phyloP scores from a whole-genome alignment of 2,888 invertebrate species.

The Drosophila prostipennis region DNA sequence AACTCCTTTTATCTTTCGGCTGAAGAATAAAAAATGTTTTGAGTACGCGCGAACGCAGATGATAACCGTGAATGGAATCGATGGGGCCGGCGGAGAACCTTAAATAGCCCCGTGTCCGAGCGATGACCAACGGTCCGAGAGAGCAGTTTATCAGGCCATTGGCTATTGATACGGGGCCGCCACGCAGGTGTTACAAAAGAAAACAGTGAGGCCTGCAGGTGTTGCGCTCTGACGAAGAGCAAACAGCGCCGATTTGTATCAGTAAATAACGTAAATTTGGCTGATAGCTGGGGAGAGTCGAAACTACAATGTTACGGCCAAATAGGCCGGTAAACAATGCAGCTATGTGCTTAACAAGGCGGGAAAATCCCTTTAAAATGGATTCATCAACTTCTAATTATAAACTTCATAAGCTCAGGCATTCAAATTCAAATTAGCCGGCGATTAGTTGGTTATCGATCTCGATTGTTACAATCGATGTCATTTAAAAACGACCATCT shows the following conservation, averaged over 20 bases:
- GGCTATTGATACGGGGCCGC: constrained; percentile 49
- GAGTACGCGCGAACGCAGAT: constrained; percentile 30
- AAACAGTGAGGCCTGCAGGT: constrained; percentile 48
- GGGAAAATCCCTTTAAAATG: not conserved
- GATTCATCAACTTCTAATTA: not conserved
- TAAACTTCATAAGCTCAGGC: not conserved
- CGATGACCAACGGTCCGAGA: constrained; percentile 51
- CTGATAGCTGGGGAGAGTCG: constrained; percentile 52
- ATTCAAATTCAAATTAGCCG: constrained; percentile 6
- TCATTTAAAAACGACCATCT: not conserved
- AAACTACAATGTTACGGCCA: constrained; percentile 6
- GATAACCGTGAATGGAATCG: constrained; percentile 59
- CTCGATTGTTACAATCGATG: not conserved
- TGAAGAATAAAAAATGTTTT: constrained; percentile 1
- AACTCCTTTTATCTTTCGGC: constrained; percentile 7
- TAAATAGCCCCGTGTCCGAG: constrained; percentile 56
- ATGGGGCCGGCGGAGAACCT: constrained; percentile 31
- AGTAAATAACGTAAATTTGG: constrained; percentile 61
- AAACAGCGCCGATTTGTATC: constrained; percentile 37
- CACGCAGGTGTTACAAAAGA: constrained; percentile 63
- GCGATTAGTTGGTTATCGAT: not conserved
- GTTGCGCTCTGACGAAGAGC: constrained; percentile 44
- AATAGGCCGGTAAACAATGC: constrained; percentile 13
- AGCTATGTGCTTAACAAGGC: too few relatives aligned
- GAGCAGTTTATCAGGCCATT: constrained; percentile 59